These are phyloP conservation scores for Tetranychus truncatus DNA, from an alignment of 2,888 invertebrate species.

Conservation along the genomic window DNA sequence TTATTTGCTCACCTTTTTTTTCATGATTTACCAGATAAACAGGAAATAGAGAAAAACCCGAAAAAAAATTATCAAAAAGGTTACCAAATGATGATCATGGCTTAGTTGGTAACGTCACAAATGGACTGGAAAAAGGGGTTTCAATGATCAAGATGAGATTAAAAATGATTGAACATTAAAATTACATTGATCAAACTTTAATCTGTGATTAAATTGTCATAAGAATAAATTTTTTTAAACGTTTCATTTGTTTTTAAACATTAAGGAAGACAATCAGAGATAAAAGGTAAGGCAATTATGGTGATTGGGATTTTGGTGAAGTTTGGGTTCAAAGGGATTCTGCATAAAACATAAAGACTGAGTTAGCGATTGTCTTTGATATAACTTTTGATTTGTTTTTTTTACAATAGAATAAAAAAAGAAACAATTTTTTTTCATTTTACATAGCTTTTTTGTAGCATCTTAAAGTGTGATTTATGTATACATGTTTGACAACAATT, in stretches of 20 bases:
- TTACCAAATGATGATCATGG: too few species aligned
- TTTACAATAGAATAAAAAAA: not conserved
- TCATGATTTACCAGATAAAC: too few species aligned
- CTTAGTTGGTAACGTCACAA: too few species aligned
- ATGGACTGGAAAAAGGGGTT: too few species aligned
- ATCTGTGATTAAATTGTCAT: not conserved
- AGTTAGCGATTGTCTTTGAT: not conserved
- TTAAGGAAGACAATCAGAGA: not conserved
- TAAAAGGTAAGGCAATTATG: not conserved
- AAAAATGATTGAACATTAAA: not conserved
- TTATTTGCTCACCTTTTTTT: too few species aligned
- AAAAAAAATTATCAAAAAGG: too few species aligned
- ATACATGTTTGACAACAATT: too few species aligned
- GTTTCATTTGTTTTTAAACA: not conserved
- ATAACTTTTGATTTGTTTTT: not conserved
- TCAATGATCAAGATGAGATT: too few species aligned
- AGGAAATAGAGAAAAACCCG: too few species aligned
- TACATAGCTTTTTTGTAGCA: not conserved
- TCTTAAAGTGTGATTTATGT: too few species aligned
- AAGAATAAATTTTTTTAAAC: too few species aligned
- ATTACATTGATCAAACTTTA: not conserved
- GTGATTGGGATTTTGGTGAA: not conserved
- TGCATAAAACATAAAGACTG: not conserved
- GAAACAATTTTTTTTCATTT: not conserved
- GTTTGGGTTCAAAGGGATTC: not conserved